Percentiles rank a stretch among this genome's conserved stretches.
Evolutionary conservation across 2,888 invertebrate species (phyloP).

Genomic region (Drosophila antonietae): DNA sequence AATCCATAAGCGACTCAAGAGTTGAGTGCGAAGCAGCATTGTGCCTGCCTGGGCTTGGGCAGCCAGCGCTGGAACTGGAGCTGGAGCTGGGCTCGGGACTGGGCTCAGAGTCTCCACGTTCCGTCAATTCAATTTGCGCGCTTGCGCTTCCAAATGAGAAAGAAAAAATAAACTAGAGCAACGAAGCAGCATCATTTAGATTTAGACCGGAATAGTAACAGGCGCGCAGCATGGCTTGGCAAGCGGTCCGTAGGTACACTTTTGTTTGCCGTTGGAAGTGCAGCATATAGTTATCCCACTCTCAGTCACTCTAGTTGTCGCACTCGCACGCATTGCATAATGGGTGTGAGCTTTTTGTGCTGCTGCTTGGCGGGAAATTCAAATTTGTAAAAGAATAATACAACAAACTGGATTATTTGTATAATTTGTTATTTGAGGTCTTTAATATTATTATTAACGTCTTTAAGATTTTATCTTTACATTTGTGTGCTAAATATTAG

Average conservation of each 20-base stretch:
- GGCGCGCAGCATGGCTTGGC: conserved; percentile 74
- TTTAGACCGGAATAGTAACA: conserved; percentile 85
- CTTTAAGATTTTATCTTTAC: too few species aligned
- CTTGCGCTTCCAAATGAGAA: conserved; percentile 68
- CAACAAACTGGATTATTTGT: neutral
- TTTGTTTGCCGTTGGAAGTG: conserved; percentile 35
- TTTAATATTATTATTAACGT: too few species aligned
- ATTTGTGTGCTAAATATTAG: neutral
- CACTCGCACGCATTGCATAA: conserved; percentile 24
- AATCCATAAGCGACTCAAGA: conserved; percentile 56
- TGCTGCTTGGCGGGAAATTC: conserved; percentile 32
- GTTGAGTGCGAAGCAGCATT: conserved; percentile 38
- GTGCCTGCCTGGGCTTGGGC: conserved; percentile 14
- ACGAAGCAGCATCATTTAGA: conserved; percentile 85
- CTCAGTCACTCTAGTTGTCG: conserved; percentile 5
- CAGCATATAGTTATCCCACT: conserved; percentile 21
- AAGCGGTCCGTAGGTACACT: conserved; percentile 22
- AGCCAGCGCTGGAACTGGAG: conserved; percentile 5
- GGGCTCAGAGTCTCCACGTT: conserved; percentile 33
- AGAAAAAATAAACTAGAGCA: conserved; percentile 82
- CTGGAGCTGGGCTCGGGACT: conserved; percentile 13
- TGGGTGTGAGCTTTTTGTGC: conserved; percentile 11
- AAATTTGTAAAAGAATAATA: neutral
- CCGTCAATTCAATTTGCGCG: conserved; percentile 49
- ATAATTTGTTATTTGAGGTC: neutral